These are phyloP conservation scores for Zelleria hepariella DNA, from an alignment of 2,888 invertebrate species.

Conservation along the genomic window DNA sequence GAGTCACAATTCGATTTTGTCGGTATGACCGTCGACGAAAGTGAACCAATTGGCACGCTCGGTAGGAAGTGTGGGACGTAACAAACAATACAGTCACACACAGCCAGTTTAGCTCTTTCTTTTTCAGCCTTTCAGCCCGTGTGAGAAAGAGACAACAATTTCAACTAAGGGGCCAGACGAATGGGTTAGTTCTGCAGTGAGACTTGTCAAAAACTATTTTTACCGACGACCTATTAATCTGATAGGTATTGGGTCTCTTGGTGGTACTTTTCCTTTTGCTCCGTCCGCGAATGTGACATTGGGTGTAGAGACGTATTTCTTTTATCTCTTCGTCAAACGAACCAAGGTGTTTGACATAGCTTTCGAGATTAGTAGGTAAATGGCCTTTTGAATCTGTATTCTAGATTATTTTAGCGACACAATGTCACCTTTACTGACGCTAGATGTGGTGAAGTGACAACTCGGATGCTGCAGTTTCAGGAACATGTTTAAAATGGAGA, in stretches of 20 bases:
- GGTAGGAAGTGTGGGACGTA: conserved; percentile 35
- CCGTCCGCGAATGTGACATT: not conserved
- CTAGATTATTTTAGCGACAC: too few species aligned
- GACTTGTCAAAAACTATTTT: conserved; percentile 4
- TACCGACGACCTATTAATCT: conserved; percentile 6
- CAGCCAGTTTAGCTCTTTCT: not conserved
- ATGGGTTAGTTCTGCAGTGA: not conserved
- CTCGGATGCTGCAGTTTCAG: too few species aligned
- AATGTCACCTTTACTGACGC: too few species aligned
- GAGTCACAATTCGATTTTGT: not conserved
- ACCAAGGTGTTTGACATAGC: too few species aligned
- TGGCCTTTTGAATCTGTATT: too few species aligned
- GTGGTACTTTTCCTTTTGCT: not conserved
- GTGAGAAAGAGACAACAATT: not conserved
- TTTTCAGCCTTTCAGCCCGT: not conserved
- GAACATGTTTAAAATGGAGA: too few species aligned
- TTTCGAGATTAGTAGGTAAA: too few species aligned
- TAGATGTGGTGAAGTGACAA: too few species aligned
- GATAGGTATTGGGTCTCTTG: not conserved
- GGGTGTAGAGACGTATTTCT: not conserved
- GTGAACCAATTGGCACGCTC: conserved; percentile 51
- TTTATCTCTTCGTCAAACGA: too few species aligned
- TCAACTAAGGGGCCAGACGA: not conserved
- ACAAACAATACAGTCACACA: not conserved
- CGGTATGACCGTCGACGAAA: conserved; percentile 32